Base-by-base conservation (phyloP, 2,888 invertebrate genomes). In the Heliconius sara region DNA sequence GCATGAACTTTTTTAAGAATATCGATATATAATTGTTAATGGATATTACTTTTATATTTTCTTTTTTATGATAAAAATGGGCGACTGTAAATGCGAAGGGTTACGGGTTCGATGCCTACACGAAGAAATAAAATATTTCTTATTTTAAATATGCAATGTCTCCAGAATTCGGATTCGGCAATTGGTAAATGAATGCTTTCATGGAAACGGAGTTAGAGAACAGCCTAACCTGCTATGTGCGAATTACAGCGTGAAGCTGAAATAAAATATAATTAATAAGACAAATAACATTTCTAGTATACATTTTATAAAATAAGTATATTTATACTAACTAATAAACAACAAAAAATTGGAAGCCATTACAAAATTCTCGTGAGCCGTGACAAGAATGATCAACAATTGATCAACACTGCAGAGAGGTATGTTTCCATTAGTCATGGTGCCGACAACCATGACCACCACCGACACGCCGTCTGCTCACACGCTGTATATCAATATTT, bases 391-490 rank as follows among this genome's bases (percentile, higher is more conserved):
- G 67, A 60, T 78, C 60, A 67, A 43, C 60, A 74, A 74, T 78
- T 74, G 78, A 68, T 4, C 68, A 78, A 34, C 52, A 57, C n/a
- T 47, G 57, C 27, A 30, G 43, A 72, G 78, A 43, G 68, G 74
- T 30, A 79, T 79, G 87, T 86, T 88, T 84, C 84, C 89, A 91
- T 91, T 92, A 88, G 90, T 90, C 88, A 90, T 86, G 89, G 90
- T 87, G 86, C 70, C 77, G 76, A 76, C 52, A 63, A 63, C 80
- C 76, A 76, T 76, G 72, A 79, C 63, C 71, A 76, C 39, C 68
- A 63, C 74, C 82, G 82, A 79, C 93, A 89, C 89, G 91, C 91
- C 80, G 85, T 85, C 93, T 93, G 90, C 89, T 86, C 87, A 86
- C 86, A 85, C 87, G 86, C 84, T 83, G 83, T 81, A 83, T 84